A percentile compares a stretch with the other conserved stretches of the same genome.
These are phyloP conservation scores for Eolophus roseicapilla DNA, from an alignment of 2,113 vertebrate genomes.

Conservation along the genomic window DNA sequence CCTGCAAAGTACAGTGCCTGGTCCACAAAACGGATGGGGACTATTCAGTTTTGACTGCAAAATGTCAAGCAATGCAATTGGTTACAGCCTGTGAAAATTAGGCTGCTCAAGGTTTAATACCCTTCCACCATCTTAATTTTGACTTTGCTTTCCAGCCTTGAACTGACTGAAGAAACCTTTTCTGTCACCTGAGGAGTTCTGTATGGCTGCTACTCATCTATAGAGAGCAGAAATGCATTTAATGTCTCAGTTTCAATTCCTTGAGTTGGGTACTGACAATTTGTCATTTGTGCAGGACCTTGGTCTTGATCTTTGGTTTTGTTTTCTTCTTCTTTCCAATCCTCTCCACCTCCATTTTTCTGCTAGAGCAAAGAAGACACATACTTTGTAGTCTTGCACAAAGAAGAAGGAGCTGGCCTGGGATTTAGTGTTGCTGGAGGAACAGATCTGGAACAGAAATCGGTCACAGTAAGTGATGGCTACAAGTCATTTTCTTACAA, in stretches of 20 bases:
- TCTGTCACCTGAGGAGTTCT: neutral
- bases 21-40: neutral
- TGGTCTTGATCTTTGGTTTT: neutral
- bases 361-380: slow-evolving; percentile 80
- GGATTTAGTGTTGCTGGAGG: slow-evolving; percentile 94
- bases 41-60: neutral
- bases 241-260: neutral
- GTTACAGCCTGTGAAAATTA: neutral
- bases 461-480: slow-evolving; percentile 81
- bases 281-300: neutral
- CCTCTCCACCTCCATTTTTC: neutral
- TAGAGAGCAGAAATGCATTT: neutral
- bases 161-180: neutral
- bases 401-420: slow-evolving; percentile 89
- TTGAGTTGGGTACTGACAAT: neutral
- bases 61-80: neutral
- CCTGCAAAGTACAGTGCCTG: neutral
- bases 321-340: neutral
- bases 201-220: neutral
- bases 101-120: neutral
- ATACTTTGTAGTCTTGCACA: slow-evolving; percentile 85
- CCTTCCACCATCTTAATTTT: neutral
- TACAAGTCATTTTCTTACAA: neutral
- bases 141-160: neutral
- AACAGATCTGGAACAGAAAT: slow-evolving; percentile 85